phyloP scores from a whole-genome alignment of 2,113 vertebrate species.

The Petromus typicus region DNA sequence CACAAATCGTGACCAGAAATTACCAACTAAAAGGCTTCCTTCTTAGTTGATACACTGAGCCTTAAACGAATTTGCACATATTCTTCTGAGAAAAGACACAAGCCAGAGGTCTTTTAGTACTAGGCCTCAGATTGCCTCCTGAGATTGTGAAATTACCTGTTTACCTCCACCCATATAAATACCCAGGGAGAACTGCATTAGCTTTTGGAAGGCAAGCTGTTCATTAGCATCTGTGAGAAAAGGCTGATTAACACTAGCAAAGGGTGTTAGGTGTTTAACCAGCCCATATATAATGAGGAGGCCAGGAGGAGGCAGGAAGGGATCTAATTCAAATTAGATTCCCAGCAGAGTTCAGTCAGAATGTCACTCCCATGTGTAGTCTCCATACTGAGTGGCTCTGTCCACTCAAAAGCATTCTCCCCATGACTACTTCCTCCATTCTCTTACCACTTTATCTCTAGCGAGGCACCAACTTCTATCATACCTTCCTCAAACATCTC shows the following conservation, averaged over 20 bases:
- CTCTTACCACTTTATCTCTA: not conserved
- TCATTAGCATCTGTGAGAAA: constrained; percentile 10
- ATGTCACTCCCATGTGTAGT: not conserved
- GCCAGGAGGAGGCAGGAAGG: not conserved
- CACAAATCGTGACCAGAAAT: not conserved
- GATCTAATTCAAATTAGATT: not conserved
- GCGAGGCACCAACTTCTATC: not conserved
- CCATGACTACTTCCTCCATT: not conserved
- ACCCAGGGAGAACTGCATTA: not conserved
- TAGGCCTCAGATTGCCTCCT: not conserved
- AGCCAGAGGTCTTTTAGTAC: not conserved
- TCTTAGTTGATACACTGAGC: not conserved
- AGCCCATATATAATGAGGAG: not conserved
- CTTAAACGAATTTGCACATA: not conserved
- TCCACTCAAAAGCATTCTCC: not conserved
- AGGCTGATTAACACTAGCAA: not conserved
- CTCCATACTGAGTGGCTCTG: not conserved
- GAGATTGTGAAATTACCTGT: not conserved
- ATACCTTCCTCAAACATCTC: not conserved
- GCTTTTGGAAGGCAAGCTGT: not conserved
- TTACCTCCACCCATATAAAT: not conserved
- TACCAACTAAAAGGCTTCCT: not conserved
- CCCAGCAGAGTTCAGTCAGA: not conserved
- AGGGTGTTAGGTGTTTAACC: constrained; percentile 18
- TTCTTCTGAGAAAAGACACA: not conserved